Base-by-base conservation (phyloP, 2,113 vertebrate species). In the Chloropsis cyanopogon region DNA sequence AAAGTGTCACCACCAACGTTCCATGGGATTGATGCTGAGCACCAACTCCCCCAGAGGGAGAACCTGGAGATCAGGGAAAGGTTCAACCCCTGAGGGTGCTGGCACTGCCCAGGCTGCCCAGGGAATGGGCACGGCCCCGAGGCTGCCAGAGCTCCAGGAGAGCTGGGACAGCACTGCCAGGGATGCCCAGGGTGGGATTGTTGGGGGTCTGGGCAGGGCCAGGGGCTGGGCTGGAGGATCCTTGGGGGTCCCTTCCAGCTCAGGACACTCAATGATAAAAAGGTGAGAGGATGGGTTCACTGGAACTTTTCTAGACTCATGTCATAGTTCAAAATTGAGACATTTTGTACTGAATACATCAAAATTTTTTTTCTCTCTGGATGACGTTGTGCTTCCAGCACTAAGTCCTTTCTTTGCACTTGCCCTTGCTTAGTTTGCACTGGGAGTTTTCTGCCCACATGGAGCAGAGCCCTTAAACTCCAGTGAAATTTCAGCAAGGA, bases 161-260 rank as follows among this genome's bases (percentile, higher is more conserved):
- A 0, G 0, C 6, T 57, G 4, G 66, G 50, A 26, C 17, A 65
- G 0, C 1, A 0, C 33, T 46, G 1, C 46, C 28, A 72, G 50
- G 50, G 50, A 13, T 59, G 71, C 7, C 2, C 37, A 52, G 39
- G 20, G 2, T 33, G 52, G 39, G 46, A 1, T 24, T 82, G 12
- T 12, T 47, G 53, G n/a, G 61, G 20, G 35, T 26, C 61, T 68
- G 37, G 1, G 77, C 69, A 75, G 16, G 52, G 53, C 8, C 68
- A 46, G 15, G 50, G 0, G 6, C 0, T 23, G 33, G 15, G 6
- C 31, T 37, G 33, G 37, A 14, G 42, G 29, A 26, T 35, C 54
- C 63, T 2, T 49, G 54, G 6, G 70, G 21, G 6, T 35, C 16
- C 47, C 14, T 33, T 35, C 47, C 70, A 35, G 3, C 61, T 25